Evolutionary conservation across 2,888 invertebrate species (phyloP), one percentile per base, ranked within the genome.

Genomic region (Perdita meconis): DNA sequence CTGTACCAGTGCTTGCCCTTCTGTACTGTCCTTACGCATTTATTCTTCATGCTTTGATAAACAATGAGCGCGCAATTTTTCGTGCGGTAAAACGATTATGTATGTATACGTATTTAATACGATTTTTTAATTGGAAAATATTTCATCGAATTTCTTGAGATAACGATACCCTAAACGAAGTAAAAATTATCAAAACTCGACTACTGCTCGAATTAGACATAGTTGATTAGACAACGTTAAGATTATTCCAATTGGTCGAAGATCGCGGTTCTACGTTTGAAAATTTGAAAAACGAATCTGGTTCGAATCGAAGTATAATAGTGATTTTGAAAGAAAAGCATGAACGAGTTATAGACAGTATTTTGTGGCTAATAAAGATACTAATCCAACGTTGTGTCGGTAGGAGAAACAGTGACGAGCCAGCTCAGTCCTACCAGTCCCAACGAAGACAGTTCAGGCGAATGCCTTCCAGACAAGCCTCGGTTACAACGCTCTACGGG

Each of bases 401-500:
- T 87, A 96, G 97, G 96, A 56, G 97, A 97, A 92, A 96, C 95
- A 24, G 95, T 96, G 22, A 95, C 94, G 79, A 96, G 96, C 50
- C 96, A 96, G 0, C 92, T 96, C 73, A 96, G 96, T 51, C 97
- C 97, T 22, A 95, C 94, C 84, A 95, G 95, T 91, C 95, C 95
- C 34, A 94, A 93, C 44, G 95, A 95, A 89, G 95, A 95, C 84
- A 95, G 95, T 85, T 95, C 95, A 0, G 95, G 95, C 22, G 95
- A 95, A 89, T 92, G 89, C 69, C 90, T 93, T 90, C 92, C 94
- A 86, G 92, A 94, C 92, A 93, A 94, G 89, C 96, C 96, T 38
- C 94, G 97, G 3, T 94, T 98, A 70, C 98, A 98, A 90, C 94
- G 98, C 22, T 96, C 98, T 66, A 98, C 98, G 93, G 98, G 97